phyloP scores from a whole-genome alignment of 2,113 vertebrate genomes.

The Rhinoderma darwinii region DNA sequence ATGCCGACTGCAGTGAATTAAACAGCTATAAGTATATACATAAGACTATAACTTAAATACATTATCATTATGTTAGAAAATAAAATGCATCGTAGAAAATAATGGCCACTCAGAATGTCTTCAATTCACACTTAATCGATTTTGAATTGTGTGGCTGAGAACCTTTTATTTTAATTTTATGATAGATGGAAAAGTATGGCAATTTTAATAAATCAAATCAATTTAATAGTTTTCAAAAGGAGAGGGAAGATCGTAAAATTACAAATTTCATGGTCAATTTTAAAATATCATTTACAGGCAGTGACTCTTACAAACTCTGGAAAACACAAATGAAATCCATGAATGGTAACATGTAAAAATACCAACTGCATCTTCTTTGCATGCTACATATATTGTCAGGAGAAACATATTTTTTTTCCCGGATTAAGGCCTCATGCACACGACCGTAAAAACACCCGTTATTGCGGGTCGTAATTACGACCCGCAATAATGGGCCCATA shows the following conservation, averaged over 20 bases:
- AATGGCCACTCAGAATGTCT: background rate
- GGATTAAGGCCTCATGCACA: too few relatives aligned
- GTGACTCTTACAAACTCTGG: background rate
- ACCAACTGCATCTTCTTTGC: background rate
- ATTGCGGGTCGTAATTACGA: too few relatives aligned
- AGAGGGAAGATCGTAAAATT: slow-evolving; percentile 32
- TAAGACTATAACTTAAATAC: background rate
- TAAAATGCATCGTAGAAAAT: background rate
- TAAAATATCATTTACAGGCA: slow-evolving; percentile 17
- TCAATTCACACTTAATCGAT: slow-evolving; percentile 8
- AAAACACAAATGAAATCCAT: background rate
- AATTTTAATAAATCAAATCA: slow-evolving; percentile 36
- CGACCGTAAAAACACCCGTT: too few relatives aligned
- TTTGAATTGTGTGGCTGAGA: background rate
- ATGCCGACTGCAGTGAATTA: background rate
- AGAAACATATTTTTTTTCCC: too few relatives aligned
- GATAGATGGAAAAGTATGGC: slow-evolving; percentile 30
- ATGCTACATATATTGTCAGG: too few relatives aligned
- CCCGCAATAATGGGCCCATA: too few relatives aligned
- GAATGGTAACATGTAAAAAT: too few relatives aligned
- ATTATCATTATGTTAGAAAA: slow-evolving; percentile 2
- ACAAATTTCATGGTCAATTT: slow-evolving; percentile 33
- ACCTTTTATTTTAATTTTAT: slow-evolving; percentile 7
- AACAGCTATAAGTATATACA: background rate
- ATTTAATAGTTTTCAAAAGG: slow-evolving; percentile 37